Evolutionary conservation across 2,113 vertebrate genomes (phyloP).

Genomic region (Bos indicus): DNA sequence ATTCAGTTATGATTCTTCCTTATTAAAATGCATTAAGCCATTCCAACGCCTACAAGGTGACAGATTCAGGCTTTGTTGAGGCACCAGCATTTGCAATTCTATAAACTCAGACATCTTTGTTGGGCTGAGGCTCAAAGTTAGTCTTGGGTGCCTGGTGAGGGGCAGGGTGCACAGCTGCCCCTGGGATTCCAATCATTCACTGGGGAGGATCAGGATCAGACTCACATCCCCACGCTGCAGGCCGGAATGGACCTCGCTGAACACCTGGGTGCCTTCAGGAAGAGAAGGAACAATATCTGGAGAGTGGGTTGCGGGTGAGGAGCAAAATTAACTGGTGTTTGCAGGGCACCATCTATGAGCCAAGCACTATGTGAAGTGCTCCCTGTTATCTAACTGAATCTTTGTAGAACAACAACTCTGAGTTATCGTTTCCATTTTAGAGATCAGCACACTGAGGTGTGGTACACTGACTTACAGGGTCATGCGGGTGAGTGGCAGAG

Average conservation of each 20-base stretch:
- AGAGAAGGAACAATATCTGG: not conserved
- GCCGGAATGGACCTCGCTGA: not conserved
- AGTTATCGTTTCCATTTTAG: not conserved
- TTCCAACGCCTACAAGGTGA: not conserved
- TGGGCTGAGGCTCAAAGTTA: not conserved
- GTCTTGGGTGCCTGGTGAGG: not conserved
- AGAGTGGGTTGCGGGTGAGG: not conserved
- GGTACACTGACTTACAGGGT: not conserved
- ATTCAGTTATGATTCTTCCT: not conserved
- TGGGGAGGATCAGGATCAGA: not conserved
- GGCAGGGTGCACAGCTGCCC: not conserved
- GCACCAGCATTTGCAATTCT: not conserved
- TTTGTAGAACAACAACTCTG: not conserved
- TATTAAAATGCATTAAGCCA: not conserved
- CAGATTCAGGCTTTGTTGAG: not conserved
- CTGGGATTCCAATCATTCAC: not conserved
- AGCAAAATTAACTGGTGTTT: not conserved
- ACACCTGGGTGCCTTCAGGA: not conserved
- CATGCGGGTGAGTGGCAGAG: not conserved
- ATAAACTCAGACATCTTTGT: not conserved
- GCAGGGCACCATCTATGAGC: not conserved
- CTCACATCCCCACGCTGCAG: not conserved
- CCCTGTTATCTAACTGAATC: not conserved
- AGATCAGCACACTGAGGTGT: not conserved
- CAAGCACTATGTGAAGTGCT: not conserved